Percentiles rank a stretch among this genome's conserved stretches.
Conservation (phyloP, 1,140 invertebrate species). For the Heliothis virescens region DNA sequence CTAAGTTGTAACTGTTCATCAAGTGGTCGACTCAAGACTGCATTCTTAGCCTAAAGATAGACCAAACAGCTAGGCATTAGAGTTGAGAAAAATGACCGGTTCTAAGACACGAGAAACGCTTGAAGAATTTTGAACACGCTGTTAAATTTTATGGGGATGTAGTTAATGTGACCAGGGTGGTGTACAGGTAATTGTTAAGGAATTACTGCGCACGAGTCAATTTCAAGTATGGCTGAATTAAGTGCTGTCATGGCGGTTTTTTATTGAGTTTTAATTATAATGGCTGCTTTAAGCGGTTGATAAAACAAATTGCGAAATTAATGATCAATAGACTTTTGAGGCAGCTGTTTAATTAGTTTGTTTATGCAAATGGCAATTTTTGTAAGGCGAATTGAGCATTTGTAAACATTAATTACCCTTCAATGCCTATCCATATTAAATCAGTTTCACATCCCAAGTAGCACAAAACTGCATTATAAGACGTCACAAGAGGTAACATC, state of each 20-base stretch:
- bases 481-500: too few relatives aligned
- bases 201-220: neutral
- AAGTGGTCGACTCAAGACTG: neutral
- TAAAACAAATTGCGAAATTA: neutral
- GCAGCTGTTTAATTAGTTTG: neutral
- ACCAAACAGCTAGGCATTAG: slow-evolving; percentile 34
- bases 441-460: too few relatives aligned
- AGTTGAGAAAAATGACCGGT: slow-evolving; percentile 42
- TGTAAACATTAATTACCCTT: too few relatives aligned
- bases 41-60: slow-evolving; percentile 45
- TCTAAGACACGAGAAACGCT: neutral
- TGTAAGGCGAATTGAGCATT: too few relatives aligned
- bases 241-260: neutral
- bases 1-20: slow-evolving; percentile 37
- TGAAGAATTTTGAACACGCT: slow-evolving; percentile 14
- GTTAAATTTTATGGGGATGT: slow-evolving; percentile 26
- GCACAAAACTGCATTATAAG: too few relatives aligned
- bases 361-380: too few relatives aligned
- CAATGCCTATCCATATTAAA: too few relatives aligned
- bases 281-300: neutral
- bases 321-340: neutral
- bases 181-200: slow-evolving; percentile 1
- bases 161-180: slow-evolving; percentile 1
- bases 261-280: neutral
- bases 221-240: neutral